Evolutionary conservation across 2,113 vertebrate genomes (phyloP), one percentile per base, ranked within the genome.

Genomic region (Bostrychus sinensis): DNA sequence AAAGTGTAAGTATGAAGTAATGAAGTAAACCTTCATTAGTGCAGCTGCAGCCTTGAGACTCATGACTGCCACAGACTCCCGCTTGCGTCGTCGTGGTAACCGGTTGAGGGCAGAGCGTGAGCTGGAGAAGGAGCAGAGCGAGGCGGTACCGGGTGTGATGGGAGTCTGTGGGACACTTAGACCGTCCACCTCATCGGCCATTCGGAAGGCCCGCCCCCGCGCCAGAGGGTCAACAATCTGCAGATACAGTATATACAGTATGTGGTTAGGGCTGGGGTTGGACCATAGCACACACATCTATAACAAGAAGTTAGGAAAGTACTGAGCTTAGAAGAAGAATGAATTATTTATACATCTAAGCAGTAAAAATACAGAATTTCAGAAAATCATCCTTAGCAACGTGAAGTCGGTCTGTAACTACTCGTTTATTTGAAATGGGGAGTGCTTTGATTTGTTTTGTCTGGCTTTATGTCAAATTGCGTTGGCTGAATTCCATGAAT

Each of bases 51-150:
- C 97, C 56, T 95, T 93, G 81, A 99, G 95, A 63, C 96, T 98
- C 97, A 98, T 98, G 65, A 96, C 95, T 30, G 97, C 96, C 4
- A 99, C 96, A 0, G 97, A 99, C 62, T 99, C 95, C 1, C 95
- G 91, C 77, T 99, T 99, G 69, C 96, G 93, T 71, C 96, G 85
- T 22, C 94, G 92, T 0, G 95, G 97, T 66, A 96, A 82, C 72
- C 95, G 91, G 82, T 90, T 93, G 76, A 96, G 95, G 48, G 94
- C 96, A 0, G 96, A 98, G 81, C 95, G 95, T 0, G 96, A 98
- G 90, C 97, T 99, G 88, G 94, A 95, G 91, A 97, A 95, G 84
- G 97, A 99, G 90, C 96, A 97, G 58, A 98, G 91, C 1, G 97
- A 99, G 0, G 93, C 90, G 1, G 94, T 93, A 0, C 96, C 95